phyloP scores from a whole-genome alignment of 2,113 vertebrate species.

The Phrynosoma platyrhinos region DNA sequence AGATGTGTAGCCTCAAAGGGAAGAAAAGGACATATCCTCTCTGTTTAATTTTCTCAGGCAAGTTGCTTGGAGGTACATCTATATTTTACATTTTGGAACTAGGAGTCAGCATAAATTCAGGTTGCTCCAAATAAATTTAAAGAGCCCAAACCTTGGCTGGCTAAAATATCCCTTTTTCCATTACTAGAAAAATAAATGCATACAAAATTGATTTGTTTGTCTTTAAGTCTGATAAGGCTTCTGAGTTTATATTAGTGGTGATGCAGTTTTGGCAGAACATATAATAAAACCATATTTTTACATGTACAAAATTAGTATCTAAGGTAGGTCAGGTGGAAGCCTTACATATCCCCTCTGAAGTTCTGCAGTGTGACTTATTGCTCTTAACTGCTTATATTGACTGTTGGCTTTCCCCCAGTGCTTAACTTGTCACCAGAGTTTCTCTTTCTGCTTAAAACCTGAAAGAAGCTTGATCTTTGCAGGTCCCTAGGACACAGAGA shows the following conservation, averaged over 20 bases:
- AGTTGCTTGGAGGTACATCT: conserved; percentile 19
- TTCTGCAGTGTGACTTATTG: not conserved
- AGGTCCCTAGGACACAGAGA: not conserved
- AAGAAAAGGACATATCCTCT: conserved; percentile 1
- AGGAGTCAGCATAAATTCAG: not conserved
- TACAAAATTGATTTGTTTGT: not conserved
- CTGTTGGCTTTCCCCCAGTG: not conserved
- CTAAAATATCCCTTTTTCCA: not conserved
- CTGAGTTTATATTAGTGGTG: not conserved
- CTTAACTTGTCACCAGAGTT: not conserved
- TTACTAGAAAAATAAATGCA: conserved; percentile 3
- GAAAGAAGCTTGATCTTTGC: not conserved
- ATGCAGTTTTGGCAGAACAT: not conserved
- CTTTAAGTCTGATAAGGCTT: not conserved
- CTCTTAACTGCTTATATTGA: not conserved
- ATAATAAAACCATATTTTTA: not conserved
- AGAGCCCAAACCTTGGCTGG: not conserved
- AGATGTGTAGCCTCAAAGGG: not conserved
- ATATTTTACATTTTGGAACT: conserved; percentile 12
- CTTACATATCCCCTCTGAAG: not conserved
- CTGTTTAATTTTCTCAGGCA: conserved; percentile 16
- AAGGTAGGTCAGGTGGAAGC: not conserved
- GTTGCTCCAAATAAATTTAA: not conserved
- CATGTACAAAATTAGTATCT: not conserved
- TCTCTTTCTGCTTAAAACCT: not conserved